A percentile compares a stretch with the other conserved stretches of the same genome.
Conservation (phyloP, 1,140 invertebrate genomes). For the Babylonia areolata region DNA sequence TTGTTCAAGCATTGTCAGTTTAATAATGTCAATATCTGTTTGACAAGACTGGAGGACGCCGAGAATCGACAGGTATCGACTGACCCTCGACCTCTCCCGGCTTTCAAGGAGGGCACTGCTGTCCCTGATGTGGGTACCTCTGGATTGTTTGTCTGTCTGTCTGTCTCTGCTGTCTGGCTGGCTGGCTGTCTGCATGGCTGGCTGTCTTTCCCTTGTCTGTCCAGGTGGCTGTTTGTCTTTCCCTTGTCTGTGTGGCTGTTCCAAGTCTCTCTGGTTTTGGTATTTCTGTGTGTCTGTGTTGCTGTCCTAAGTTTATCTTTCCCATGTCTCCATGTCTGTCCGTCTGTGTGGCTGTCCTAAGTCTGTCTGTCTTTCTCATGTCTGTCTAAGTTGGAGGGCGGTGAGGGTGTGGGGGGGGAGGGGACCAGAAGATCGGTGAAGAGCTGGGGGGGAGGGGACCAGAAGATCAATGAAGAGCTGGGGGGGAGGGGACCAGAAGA, state of each 20-base stretch:
- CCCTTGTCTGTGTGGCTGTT: no score
- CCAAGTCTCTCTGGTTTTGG: not conserved
- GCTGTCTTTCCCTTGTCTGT: not conserved
- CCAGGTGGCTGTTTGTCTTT: no score
- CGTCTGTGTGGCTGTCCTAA: not conserved
- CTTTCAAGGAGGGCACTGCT: slow-evolving; percentile 22
- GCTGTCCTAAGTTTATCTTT: not conserved
- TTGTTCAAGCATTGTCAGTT: no score
- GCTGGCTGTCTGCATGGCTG: not conserved
- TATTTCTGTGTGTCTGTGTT: not conserved
- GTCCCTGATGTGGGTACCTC: slow-evolving; percentile 1
- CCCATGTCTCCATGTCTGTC: not conserved
- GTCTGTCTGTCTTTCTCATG: not conserved
- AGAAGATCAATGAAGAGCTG: no score
- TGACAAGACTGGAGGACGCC: slow-evolving; percentile 45
- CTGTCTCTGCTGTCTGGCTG: no score
- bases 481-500: no score
- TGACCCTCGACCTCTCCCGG: not conserved
- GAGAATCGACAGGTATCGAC: slow-evolving; percentile 39
- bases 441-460: no score
- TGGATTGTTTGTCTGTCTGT: not conserved
- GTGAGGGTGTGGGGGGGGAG: no score
- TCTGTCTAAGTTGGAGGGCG: no score
- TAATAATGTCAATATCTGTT: no score
- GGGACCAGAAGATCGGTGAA: no score